Base-by-base conservation (phyloP, 2,888 invertebrate species). In the Dioctria linearis region DNA sequence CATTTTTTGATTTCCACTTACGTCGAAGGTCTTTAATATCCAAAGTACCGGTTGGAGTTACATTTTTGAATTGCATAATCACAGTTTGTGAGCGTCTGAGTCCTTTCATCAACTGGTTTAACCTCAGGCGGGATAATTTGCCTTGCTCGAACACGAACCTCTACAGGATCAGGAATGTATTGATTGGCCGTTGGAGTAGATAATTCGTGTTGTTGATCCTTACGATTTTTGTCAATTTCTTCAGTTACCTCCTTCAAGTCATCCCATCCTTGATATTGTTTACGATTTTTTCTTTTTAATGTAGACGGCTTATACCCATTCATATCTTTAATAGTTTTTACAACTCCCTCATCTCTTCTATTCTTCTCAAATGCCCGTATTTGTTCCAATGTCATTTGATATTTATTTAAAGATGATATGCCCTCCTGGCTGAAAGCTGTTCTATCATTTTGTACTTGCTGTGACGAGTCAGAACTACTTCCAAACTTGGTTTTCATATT, bases 241-340 rank as follows among this genome's bases (percentile, higher is more conserved):
- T 84, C 84, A n/a, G 83, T 83, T 3, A 84, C 84, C 51, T 84
- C 85, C 40, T 83, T 84, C 2, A 86, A 73, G 63, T 90, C 90
- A 85, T 92, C 91, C 92, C 92, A 92, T 82, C 91, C 92, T 2
- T 90, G 90, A 83, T 90, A 91, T 85, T 91, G 91, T 82, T 91
- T 90, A 79, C 91, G 88, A 83, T 91, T 90, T 37, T 92, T 91
- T 80, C 91, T 89, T 84, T 90, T 89, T 81, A 92, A 84, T 0
- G 92, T 91, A 0, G 92, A 92, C 0, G 92, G 92, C 83, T 88
- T 90, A 84, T 92, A 92, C 37, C 92, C 92, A 86, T 92, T 92
- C 86, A 92, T 90, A 85, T 92, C 92, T 85, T 92, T 92, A 83
- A 92, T 91, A 86, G 91, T 91, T 85, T 90, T 90, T 83, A 91